Evolutionary conservation across 2,113 vertebrate genomes (phyloP).

Genomic region (Anser cygnoides): DNA sequence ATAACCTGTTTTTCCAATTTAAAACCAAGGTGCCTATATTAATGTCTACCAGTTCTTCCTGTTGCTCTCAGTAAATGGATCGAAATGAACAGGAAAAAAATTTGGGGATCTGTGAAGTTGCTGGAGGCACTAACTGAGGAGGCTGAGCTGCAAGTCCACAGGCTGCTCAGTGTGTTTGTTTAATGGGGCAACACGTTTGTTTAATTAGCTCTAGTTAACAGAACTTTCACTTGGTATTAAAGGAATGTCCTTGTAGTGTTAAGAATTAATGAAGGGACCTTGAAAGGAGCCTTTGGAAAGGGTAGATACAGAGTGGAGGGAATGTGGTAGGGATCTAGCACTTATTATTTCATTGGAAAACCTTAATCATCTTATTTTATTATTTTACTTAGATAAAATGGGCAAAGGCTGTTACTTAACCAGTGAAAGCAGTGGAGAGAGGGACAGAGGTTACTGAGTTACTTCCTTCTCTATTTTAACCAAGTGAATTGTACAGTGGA

Average conservation of each 20-base stretch:
- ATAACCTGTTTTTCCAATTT: not conserved
- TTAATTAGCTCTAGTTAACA: not conserved
- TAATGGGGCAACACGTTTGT: not conserved
- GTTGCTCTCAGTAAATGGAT: not conserved
- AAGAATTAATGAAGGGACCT: not conserved
- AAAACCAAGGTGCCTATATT: not conserved
- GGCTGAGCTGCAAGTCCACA: not conserved
- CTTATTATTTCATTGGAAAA: not conserved
- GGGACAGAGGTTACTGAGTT: not conserved
- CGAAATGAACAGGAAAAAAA: not conserved
- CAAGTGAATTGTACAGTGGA: not conserved
- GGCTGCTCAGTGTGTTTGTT: not conserved
- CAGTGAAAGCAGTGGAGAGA: not conserved
- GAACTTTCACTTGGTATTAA: not conserved
- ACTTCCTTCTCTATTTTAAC: not conserved
- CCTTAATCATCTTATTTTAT: not conserved
- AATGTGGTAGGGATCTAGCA: not conserved
- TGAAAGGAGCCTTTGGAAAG: not conserved
- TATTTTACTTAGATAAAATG: not conserved
- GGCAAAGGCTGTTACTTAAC: not conserved
- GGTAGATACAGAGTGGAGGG: not conserved
- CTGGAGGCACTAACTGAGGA: not conserved
- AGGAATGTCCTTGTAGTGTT: not conserved
- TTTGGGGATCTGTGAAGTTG: not conserved
- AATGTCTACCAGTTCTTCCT: not conserved